A percentile compares a stretch with the other conserved stretches of the same genome.
These are phyloP conservation scores for Alviniconcha marisindica DNA, from an alignment of 1,140 invertebrate species.

Conservation along the genomic window DNA sequence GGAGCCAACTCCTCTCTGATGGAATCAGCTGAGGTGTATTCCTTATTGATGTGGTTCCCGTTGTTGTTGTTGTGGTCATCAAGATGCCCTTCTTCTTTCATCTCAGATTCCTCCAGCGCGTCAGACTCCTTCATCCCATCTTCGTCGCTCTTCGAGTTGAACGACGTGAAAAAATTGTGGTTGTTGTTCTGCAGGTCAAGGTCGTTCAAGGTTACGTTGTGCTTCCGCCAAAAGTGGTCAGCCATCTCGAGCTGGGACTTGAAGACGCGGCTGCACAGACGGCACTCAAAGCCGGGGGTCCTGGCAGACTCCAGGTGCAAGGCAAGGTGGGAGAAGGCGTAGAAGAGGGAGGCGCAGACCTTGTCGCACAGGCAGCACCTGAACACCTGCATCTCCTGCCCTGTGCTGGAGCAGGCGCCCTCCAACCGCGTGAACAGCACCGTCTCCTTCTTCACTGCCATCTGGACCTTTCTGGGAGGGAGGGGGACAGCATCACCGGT, in stretches of 20 bases:
- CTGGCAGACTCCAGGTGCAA: constrained; percentile 68
- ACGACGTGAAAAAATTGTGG: constrained; percentile 33
- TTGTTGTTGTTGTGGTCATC: constrained; percentile 40
- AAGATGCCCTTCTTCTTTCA: background rate
- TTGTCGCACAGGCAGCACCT: constrained; percentile 77
- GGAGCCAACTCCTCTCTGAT: background rate
- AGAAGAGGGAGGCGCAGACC: constrained; percentile 71
- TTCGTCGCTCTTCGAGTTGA: background rate
- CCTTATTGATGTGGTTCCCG: constrained; percentile 45
- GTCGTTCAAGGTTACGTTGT: constrained; percentile 10
- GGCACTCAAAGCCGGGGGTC: constrained; percentile 70
- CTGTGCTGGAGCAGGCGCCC: constrained; percentile 72
- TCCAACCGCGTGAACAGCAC: constrained; percentile 75
- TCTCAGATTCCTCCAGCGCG: background rate
- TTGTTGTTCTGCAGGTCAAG: constrained; percentile 33
- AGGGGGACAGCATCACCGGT: background rate
- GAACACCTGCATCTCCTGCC: constrained; percentile 74
- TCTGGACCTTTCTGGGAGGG: background rate
- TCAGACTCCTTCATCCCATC: background rate
- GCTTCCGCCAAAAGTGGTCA: constrained; percentile 60
- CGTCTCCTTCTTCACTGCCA: constrained; percentile 71
- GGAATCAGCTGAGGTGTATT: constrained; percentile 36
- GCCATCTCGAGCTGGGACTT: constrained; percentile 68
- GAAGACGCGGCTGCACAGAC: constrained; percentile 72
- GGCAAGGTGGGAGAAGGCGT: constrained; percentile 74